phyloP scores from a whole-genome alignment of 2,113 vertebrate species.

The Sminthopsis crassicaudata region DNA sequence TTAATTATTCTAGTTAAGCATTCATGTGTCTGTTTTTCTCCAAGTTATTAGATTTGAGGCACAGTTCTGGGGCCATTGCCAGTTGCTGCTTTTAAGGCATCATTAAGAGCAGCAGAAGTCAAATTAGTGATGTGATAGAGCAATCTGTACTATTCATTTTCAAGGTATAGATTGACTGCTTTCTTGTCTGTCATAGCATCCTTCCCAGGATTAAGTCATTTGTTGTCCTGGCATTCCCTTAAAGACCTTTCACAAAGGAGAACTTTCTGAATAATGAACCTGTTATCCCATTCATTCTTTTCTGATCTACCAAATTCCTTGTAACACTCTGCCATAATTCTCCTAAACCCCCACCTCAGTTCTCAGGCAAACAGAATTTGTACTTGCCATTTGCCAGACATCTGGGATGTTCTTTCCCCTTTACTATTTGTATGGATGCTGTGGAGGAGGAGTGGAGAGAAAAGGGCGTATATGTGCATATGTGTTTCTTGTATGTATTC shows the following conservation, averaged over 20 bases:
- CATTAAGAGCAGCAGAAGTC: conserved; percentile 50
- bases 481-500: not conserved
- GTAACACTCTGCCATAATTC: conserved; percentile 71
- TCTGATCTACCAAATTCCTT: conserved; percentile 76
- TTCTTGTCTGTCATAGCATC: conserved; percentile 66
- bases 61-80: conserved; percentile 35
- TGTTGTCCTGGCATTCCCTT: conserved; percentile 74
- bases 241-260: conserved; percentile 75
- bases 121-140: conserved; percentile 62
- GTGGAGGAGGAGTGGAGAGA: not conserved
- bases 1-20: conserved; percentile 45
- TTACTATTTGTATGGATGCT: not conserved
- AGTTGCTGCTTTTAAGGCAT: conserved; percentile 61
- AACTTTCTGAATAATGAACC: conserved; percentile 74
- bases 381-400: conserved; percentile 60
- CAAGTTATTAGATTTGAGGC: not conserved
- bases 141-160: conserved; percentile 71
- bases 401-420: conserved; percentile 42
- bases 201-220: conserved; percentile 78
- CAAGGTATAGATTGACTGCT: conserved; percentile 65
- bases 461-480: not conserved
- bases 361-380: conserved; percentile 69
- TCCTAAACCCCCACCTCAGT: conserved; percentile 53
- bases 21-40: conserved; percentile 39
- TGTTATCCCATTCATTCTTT: conserved; percentile 74